Base-by-base conservation (phyloP, 2,888 invertebrate genomes). In the Theretra japonica region DNA sequence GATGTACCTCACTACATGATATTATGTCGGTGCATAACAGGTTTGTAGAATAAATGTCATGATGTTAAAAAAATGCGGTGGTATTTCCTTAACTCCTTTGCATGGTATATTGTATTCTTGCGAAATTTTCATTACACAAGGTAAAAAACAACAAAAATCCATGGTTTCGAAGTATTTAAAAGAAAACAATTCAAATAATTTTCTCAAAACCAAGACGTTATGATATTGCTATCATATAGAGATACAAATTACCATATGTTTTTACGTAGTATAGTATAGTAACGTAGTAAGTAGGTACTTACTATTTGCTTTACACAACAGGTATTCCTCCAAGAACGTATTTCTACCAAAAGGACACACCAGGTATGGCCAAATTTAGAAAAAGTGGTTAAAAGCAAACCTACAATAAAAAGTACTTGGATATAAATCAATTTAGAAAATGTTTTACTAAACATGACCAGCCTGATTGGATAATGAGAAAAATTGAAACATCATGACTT, bases 51-150 rank as follows among this genome's bases (percentile, higher is more conserved):
- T 58, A 58, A 58, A 58, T 58, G 25, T 17, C 25, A 17, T 57
- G 5, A 23, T 11, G 57, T 21, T 15, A 0, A 23, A 25, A 58
- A 28, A 58, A 58, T 58, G 25, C 17, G 23, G 15, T 58, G 25
- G 15, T 17, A 58, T 58, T 58, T 58, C 58, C 58, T 58, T 25
- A 58, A 58, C 58, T 15, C 15, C 25, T 23, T 25, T 25, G 21
- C 58, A 58, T 41, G 41, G 53, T n/a, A n/a, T 58, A 28, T 58
- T 25, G 25, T 25, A 58, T 58, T 58, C 25, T 58, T 58, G 25
- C 17, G 25, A 28, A 4, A 25, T 58, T 58, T 23, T 58, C 2
- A 15, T 11, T 58, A 23, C 11, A 4, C 21, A 28, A 17, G 17
- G 23, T 15, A 23, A 25, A 25, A 58, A 58, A 28, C 3, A 53